A percentile compares a stretch with the other conserved stretches of the same genome.
Evolutionary conservation across 2,113 vertebrate genomes (phyloP).

Genomic region (Nettapus auritus): DNA sequence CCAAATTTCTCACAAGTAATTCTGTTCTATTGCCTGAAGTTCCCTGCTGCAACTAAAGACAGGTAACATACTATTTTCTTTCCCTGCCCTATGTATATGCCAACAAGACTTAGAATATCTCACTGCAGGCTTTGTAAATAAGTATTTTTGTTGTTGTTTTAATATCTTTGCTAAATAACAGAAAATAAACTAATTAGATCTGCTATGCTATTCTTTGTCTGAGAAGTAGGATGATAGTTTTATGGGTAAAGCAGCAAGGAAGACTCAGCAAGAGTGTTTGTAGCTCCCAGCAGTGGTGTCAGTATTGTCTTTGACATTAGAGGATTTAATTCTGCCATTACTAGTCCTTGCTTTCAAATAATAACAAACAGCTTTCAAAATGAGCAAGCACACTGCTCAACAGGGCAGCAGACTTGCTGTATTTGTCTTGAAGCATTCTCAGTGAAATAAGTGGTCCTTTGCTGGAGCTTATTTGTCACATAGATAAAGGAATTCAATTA

Average conservation of each 20-base stretch:
- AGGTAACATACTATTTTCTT: background rate
- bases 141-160: background rate
- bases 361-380: slow-evolving; percentile 1
- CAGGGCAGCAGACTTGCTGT: background rate
- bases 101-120: background rate
- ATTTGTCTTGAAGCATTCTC: background rate
- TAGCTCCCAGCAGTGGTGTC: background rate
- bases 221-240: background rate
- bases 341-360: background rate
- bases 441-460: background rate
- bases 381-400: background rate
- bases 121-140: background rate
- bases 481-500: background rate
- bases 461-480: background rate
- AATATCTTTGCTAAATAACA: background rate
- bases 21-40: background rate
- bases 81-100: background rate
- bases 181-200: background rate
- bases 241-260: background rate
- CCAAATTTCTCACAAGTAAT: background rate
- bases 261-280: background rate
- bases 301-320: background rate
- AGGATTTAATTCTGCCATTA: background rate
- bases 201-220: background rate
- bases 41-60: background rate